Base-by-base conservation (phyloP, 2,797 vertebrate species). In the Pempheris klunzingeri region DNA sequence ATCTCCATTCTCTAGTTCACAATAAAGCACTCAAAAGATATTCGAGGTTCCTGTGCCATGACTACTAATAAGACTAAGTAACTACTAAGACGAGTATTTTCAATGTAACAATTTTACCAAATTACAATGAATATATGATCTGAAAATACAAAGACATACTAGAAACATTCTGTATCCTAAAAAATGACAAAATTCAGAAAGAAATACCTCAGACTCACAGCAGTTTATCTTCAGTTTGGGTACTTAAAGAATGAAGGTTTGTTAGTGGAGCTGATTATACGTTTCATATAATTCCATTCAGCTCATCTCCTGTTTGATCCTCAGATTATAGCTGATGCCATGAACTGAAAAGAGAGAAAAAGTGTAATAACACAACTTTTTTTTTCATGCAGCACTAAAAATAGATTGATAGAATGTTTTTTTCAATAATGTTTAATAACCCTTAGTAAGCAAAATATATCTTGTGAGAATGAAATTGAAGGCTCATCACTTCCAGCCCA, bases 261-360 rank as follows among this genome's bases (percentile, higher is more conserved):
- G 9, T 13, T 4, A 38, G 43, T 58, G 53, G 30, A 22, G 11
- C 17, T 43, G 6, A 43, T 20, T 15, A 1, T 17, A 28, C 9
- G 52, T 52, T 32, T 24, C 1, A 13, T 8, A 44, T 58, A 36
- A 4, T 50, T 66, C 36, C 11, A 14, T 17, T 28, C 34, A 49
- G 22, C 32, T 69, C 22, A 13, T 54, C 26, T 61, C 7, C 55
- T 2, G 20, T 15, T 13, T 17, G 54, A 8, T 71, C 59, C 24
- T 93, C 88, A 93, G 68, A 93, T 61, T 58, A 93, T 73, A 17
- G 81, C 82, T 12, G 92, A 79, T 49, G 81, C 87, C 20, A 92
- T 61, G 83, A 92, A 92, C 92, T 92, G 83, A 47, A 83, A 87
- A 55, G 41, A 64, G 39, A 78, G 18, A 73, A 13, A 15, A 20